phyloP scores from a whole-genome alignment of 2,797 vertebrate genomes.

The Sarcoramphus papa region DNA sequence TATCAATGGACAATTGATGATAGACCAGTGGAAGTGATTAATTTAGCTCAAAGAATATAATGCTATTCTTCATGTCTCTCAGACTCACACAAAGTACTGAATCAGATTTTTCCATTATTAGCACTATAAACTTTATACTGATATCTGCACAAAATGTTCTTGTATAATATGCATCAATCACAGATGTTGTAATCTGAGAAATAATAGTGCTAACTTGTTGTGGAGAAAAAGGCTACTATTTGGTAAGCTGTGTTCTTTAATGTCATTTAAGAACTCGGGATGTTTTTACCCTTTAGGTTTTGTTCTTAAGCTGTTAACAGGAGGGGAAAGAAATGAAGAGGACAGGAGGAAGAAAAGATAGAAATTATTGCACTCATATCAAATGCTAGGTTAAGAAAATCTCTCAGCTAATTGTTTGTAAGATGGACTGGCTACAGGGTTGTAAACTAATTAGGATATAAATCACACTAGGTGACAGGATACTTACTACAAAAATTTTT shows the following conservation, averaged over 20 bases:
- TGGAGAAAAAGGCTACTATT: not conserved
- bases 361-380: slow-evolving; percentile 6
- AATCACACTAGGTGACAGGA: not conserved
- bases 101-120: slow-evolving; percentile 35
- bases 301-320: not conserved
- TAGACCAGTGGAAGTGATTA: slow-evolving; percentile 18
- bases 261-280: not conserved
- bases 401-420: slow-evolving; percentile 14
- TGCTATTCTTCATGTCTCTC: not conserved
- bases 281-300: not conserved
- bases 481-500: not conserved
- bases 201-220: not conserved
- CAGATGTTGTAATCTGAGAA: slow-evolving; percentile 1
- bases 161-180: not conserved
- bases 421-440: slow-evolving; percentile 8
- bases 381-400: slow-evolving; percentile 4
- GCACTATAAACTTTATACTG: not conserved
- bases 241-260: slow-evolving; percentile 11
- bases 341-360: not conserved
- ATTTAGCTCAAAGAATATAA: slow-evolving; percentile 7
- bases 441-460: slow-evolving; percentile 43
- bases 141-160: not conserved
- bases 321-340: not conserved
- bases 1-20: slow-evolving; percentile 4
- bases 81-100: not conserved